Evolutionary conservation across 2,113 vertebrate genomes (phyloP), one percentile per base, ranked within the genome.

Genomic region (Rhinogobius similis): DNA sequence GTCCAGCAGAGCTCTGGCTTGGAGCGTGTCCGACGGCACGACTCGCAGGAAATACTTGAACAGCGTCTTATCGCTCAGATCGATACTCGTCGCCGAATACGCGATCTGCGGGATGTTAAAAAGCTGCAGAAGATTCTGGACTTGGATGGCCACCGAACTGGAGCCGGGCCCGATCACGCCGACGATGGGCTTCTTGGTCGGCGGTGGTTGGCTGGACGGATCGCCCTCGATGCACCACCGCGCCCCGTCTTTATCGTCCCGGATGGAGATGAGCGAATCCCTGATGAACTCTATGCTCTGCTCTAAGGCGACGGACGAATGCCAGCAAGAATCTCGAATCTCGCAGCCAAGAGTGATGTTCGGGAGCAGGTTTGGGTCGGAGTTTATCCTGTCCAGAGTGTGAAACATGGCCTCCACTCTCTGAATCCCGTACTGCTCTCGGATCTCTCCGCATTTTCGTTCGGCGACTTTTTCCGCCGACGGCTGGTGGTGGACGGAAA

Each of bases 351-450:
- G 88, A 1, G 94, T 96, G 87, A 98, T 96, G 83, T 97, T 97
- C 80, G 96, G 96, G 8, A 98, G 78, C 59, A 98, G 93, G 62
- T 93, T 79, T 0, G 94, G 96, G 82, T 98, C 94, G 0, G 95
- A 90, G 20, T 98, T 98, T 81, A 98, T 98, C 86, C 94, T 94
- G 87, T 98, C 96, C 94, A 98, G 70, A 0, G 96, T 92, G 80
- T 98, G 95, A 89, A 98, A 98, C 96, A 98, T 98, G 78, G 96
- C 96, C 89, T 98, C 96, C 62, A 98, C 96, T 53, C 96, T 91
- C 80, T 98, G 96, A 81, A 98, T 98, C 79, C 96, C 96, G 0
- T 98, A 98, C 71, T 98, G 96, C 83, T 98, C 96, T 10, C 96
- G 91, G 71, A 98, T 90, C 73, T 97, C 96, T 11, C 96, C 96